Conservation (phyloP, 2,113 vertebrate genomes). For the Gallinago media region DNA sequence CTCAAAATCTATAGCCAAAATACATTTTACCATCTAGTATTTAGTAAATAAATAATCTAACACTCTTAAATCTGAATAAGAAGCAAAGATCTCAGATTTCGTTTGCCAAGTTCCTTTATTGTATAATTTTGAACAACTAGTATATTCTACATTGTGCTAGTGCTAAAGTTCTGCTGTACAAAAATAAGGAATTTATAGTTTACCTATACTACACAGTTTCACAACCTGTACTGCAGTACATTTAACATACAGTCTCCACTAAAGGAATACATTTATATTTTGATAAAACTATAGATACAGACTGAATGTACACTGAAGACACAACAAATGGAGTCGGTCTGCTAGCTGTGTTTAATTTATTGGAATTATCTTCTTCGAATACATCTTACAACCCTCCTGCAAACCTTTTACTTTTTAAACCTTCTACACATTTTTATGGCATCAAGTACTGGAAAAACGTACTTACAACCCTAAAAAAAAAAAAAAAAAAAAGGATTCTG, state of each 20-base stretch:
- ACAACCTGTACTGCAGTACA: slow-evolving; percentile 82
- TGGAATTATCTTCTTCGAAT: slow-evolving; percentile 49
- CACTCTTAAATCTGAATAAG: slow-evolving; percentile 82
- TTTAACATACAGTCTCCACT: slow-evolving; percentile 82
- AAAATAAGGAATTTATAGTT: slow-evolving; percentile 86
- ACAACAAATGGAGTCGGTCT: slow-evolving; percentile 73
- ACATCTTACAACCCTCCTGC: slow-evolving; percentile 57
- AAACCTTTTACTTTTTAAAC: slow-evolving; percentile 33
- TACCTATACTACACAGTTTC: slow-evolving; percentile 82
- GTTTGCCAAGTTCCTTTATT: slow-evolving; percentile 92
- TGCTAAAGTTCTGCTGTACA: slow-evolving; percentile 84
- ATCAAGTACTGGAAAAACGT: slow-evolving; percentile 4
- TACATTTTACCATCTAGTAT: slow-evolving; percentile 53
- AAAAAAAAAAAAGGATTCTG: slow-evolving; percentile 7
- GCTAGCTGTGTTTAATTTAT: slow-evolving; percentile 67
- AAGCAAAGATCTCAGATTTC: slow-evolving; percentile 86
- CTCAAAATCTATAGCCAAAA: slow-evolving; percentile 63
- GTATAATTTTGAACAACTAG: slow-evolving; percentile 88
- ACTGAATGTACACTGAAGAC: slow-evolving; percentile 79
- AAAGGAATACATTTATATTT: slow-evolving; percentile 80
- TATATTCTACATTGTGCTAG: slow-evolving; percentile 86
- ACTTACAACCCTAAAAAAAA: background rate
- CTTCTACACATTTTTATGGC: slow-evolving; percentile 37
- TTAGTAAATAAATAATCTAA: slow-evolving; percentile 47
- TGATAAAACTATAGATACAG: slow-evolving; percentile 75